Percentiles rank a stretch among this genome's conserved stretches.
Evolutionary conservation across 1,140 invertebrate genomes (phyloP).

Genomic region (Dendrolimus kikuchii): DNA sequence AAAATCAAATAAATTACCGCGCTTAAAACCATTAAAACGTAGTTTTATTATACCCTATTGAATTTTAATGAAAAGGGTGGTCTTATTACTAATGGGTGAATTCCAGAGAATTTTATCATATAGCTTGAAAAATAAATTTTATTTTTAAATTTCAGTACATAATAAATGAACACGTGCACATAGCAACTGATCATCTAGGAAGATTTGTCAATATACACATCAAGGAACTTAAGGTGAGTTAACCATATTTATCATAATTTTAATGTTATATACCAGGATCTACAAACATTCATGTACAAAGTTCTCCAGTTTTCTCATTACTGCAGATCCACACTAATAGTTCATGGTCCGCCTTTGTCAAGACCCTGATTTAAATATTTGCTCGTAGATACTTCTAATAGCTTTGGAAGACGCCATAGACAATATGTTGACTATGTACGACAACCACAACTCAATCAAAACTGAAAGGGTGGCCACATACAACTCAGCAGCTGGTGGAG

Average conservation of each 20-base stretch:
- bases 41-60: too few relatives aligned
- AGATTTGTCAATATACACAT: conserved; percentile 51
- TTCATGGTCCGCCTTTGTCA: neutral
- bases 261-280: too few relatives aligned
- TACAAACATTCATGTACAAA: too few relatives aligned
- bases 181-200: conserved; percentile 54
- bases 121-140: neutral
- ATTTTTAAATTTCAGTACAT: conserved; percentile 32
- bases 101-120: too few relatives aligned
- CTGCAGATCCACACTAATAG: too few relatives aligned
- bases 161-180: conserved; percentile 54
- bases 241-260: neutral
- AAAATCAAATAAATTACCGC: too few relatives aligned
- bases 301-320: too few relatives aligned
- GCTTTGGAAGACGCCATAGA: conserved; percentile 58
- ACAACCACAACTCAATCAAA: conserved; percentile 61
- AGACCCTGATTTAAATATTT: neutral
- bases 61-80: too few relatives aligned
- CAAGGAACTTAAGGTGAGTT: conserved; percentile 51
- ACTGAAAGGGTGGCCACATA: conserved; percentile 55
- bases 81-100: too few relatives aligned
- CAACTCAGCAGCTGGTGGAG: conserved; percentile 30
- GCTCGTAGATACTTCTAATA: conserved; percentile 46
- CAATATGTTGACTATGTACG: conserved; percentile 65
- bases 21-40: too few relatives aligned